Evolutionary conservation across 2,113 vertebrate species (phyloP).

Genomic region (Coryphaenoides rupestris): DNA sequence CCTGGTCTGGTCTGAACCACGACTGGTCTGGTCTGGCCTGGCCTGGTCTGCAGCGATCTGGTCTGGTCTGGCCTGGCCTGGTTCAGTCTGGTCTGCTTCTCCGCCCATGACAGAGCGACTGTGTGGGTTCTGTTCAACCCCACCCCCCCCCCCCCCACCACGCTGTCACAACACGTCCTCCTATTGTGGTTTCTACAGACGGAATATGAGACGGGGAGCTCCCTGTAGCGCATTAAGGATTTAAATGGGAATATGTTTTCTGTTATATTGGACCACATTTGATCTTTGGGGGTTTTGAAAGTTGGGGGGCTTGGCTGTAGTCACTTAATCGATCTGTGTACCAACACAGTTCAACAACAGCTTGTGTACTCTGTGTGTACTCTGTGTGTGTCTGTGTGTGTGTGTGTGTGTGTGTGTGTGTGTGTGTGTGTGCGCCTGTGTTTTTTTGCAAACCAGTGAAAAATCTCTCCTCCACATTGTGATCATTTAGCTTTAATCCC

Average conservation of each 20-base stretch:
- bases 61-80: no score
- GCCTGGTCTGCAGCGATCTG: no score
- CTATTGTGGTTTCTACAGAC: constrained; percentile 18
- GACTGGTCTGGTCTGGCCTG: no score
- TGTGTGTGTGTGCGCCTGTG: constrained; percentile 14
- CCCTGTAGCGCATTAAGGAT: constrained; percentile 21
- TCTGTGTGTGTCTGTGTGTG: no score
- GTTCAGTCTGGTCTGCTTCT: constrained; percentile 14
- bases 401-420: no score
- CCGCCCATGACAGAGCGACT: constrained; percentile 33
- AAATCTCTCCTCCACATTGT: constrained; percentile 16
- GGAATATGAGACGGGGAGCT: constrained; percentile 41
- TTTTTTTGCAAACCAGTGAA: constrained; percentile 35
- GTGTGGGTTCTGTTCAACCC: constrained; percentile 47
- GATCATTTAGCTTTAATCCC: constrained; percentile 9
- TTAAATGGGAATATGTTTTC: no score
- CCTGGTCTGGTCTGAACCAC: no score
- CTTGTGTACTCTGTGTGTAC: no score
- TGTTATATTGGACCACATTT: background rate
- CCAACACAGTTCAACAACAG: constrained; percentile 39
- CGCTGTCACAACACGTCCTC: constrained; percentile 57
- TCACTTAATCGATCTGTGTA: constrained; percentile 43
- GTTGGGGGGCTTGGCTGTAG: constrained; percentile 46
- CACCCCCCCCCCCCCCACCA: constrained; percentile 41
- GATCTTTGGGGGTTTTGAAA: constrained; percentile 36